Evolutionary conservation across 2,888 invertebrate species (phyloP).

Genomic region (Thecophora atra): DNA sequence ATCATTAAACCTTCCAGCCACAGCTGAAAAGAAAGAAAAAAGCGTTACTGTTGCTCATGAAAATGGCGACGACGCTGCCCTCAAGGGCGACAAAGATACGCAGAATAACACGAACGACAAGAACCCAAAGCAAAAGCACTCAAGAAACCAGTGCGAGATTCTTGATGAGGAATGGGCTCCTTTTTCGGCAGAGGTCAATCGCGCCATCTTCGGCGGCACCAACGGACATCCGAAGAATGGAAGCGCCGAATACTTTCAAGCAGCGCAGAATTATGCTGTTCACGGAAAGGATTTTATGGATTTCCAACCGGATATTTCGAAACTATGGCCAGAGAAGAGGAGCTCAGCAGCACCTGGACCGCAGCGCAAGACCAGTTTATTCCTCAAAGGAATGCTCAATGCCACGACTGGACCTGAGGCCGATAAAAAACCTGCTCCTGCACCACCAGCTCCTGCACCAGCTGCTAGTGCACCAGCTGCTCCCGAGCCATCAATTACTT

Average conservation of each 20-base stretch:
- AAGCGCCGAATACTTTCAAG: slow-evolving; percentile 53
- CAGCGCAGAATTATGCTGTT: slow-evolving; percentile 60
- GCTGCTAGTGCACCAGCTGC: no score
- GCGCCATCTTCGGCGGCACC: slow-evolving; percentile 53
- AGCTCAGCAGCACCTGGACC: slow-evolving; percentile 2
- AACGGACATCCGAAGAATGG: slow-evolving; percentile 52
- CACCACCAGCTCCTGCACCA: slow-evolving; percentile 24
- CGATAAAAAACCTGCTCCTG: slow-evolving; percentile 39
- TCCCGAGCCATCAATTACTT: slow-evolving; percentile 6
- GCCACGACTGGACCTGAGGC: slow-evolving; percentile 31
- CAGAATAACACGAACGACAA: no score
- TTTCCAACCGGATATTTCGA: slow-evolving; percentile 50
- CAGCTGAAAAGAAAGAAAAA: no score
- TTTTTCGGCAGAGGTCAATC: slow-evolving; percentile 58
- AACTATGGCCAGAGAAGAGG: slow-evolving; percentile 42
- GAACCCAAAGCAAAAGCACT: no score
- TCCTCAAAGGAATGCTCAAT: background rate
- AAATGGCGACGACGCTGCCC: no score
- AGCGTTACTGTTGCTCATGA: no score
- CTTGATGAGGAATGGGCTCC: no score
- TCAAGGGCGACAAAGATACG: no score
- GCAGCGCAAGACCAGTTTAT: slow-evolving; percentile 18
- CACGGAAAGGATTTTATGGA: slow-evolving; percentile 53
- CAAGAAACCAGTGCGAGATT: no score
- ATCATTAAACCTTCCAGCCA: no score